Evolutionary conservation across 2,888 invertebrate species (phyloP).

Genomic region (Dryomyza anilis): DNA sequence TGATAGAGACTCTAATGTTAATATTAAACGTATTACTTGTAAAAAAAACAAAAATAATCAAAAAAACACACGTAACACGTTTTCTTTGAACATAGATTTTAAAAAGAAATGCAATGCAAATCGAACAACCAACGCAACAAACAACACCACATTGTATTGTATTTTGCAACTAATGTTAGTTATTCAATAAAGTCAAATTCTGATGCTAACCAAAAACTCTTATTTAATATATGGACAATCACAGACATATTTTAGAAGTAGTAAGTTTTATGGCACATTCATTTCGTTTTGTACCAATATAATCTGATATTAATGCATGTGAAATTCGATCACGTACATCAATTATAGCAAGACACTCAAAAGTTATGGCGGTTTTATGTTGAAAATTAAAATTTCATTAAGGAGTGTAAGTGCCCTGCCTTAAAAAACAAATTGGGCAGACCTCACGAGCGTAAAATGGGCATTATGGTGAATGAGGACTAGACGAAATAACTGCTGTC

Average conservation of each 20-base stretch:
- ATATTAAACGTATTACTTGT: not conserved
- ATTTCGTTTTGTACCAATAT: too few species aligned
- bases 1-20: conserved; percentile 2
- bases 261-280: too few species aligned
- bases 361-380: too few species aligned
- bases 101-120: too few species aligned
- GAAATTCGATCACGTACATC: not conserved
- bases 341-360: not conserved
- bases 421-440: not conserved
- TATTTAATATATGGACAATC: not conserved
- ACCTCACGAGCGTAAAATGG: not conserved
- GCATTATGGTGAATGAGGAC: not conserved
- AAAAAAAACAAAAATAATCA: not conserved
- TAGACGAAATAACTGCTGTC: not conserved
- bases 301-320: too few species aligned
- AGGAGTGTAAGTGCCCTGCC: not conserved
- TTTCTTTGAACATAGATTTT: too few species aligned
- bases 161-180: conserved; percentile 1
- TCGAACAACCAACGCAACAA: too few species aligned
- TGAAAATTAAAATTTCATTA: too few species aligned
- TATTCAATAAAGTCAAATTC: conserved; percentile 9
- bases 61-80: too few species aligned
- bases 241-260: not conserved
- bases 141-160: conserved; percentile 1
- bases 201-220: not conserved